Conservation (phyloP, 2,113 vertebrate genomes). For the Psilopsiagon aymara region DNA sequence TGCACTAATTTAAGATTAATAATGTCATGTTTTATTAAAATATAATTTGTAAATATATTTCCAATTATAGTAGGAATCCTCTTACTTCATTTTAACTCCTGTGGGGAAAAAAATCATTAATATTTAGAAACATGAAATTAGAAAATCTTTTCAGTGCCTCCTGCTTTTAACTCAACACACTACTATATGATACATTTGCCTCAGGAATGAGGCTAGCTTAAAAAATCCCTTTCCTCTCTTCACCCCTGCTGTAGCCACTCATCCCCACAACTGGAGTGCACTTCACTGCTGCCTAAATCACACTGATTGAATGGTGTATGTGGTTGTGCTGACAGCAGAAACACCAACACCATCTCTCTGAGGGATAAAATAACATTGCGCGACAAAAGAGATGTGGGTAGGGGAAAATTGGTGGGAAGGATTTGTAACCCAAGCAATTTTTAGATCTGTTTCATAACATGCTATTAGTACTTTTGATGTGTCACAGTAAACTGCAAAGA, state of each 20-base stretch:
- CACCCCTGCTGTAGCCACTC: background rate
- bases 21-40: background rate
- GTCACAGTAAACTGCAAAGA: background rate
- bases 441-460: background rate
- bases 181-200: background rate
- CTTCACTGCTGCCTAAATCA: background rate
- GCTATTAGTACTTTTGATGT: background rate
- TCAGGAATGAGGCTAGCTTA: background rate
- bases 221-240: background rate
- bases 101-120: background rate
- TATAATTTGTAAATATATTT: background rate
- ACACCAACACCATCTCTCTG: rapidly evolving
- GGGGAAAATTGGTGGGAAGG: background rate
- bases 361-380: background rate
- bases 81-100: background rate
- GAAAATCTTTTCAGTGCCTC: background rate
- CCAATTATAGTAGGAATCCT: background rate
- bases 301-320: background rate
- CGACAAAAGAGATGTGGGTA: background rate
- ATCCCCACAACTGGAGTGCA: rapidly evolving
- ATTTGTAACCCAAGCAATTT: background rate
- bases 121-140: background rate
- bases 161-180: background rate
- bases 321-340: background rate
- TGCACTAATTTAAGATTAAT: background rate